Conservation (phyloP, 2,797 vertebrate genomes). For the Champsocephalus gunnari region DNA sequence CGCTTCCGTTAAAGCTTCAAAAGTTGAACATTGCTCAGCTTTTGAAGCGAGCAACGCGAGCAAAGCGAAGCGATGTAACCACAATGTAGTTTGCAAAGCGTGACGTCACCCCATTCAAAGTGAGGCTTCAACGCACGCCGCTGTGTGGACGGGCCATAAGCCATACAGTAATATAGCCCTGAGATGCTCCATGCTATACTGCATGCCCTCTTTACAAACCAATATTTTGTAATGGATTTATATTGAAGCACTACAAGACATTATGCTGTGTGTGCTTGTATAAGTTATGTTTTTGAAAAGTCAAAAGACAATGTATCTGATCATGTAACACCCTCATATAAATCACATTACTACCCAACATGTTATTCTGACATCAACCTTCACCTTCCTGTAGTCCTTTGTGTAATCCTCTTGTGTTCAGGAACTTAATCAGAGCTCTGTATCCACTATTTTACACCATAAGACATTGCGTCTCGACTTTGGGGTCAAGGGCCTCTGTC, state of each 20-base stretch:
- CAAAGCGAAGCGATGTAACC: too few species aligned
- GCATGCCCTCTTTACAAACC: too few species aligned
- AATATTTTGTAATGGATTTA: background rate
- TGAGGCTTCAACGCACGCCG: too few species aligned
- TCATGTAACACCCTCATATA: background rate
- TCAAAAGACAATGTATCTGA: background rate
- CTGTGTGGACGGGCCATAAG: too few species aligned
- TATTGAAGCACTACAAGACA: background rate
- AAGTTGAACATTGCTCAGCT: too few species aligned
- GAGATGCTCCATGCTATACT: background rate
- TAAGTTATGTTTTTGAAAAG: background rate
- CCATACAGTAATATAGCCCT: background rate
- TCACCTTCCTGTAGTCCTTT: constrained; percentile 5
- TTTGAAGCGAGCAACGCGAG: too few species aligned
- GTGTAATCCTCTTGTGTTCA: constrained; percentile 4
- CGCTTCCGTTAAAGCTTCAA: too few species aligned
- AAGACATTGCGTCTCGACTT: constrained; percentile 41
- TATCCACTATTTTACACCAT: constrained; percentile 32
- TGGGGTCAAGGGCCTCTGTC: constrained; percentile 69
- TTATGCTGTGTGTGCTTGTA: background rate
- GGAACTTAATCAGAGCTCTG: constrained; percentile 8
- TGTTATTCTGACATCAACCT: background rate
- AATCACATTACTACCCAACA: background rate
- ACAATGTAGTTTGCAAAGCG: too few species aligned
- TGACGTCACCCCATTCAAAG: too few species aligned